Evolutionary conservation across 2,797 vertebrate species (phyloP), one percentile per base, ranked within the genome.

Genomic region (Ciconia nigra): DNA sequence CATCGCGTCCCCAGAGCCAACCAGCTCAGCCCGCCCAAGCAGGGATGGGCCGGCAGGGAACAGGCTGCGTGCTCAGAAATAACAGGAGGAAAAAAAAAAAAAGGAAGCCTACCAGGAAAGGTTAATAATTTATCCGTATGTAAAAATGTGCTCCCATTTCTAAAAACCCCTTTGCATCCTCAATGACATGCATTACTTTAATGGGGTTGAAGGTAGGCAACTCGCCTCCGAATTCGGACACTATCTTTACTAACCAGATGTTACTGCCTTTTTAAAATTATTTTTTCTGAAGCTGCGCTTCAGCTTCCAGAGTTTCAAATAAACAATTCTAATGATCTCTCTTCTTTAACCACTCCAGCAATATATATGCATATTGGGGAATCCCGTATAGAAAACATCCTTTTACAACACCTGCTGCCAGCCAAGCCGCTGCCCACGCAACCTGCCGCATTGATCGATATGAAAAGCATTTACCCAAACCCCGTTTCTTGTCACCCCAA

Each of bases 151-250:
- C 41, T 71, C 57, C 54, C 17, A 3, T 26, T 91, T 26, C 58
- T 21, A 15, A 65, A 65, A 51, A 14, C 9, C 46, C 12, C 58
- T 85, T 22, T 54, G 65, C 70, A 76, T 22, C 61, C 77, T 65
- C 80, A 20, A 0, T 5, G 28, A n/a, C 33, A 11, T 0, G 1
- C 5, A 3, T 1, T 37, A 54, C 7, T 42, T 0, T 2, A 33
- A 15, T 2, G 6, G 33, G 44, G 49, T 1, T 51, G 58, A 61
- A 76, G 69, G 58, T 1, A 9, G 47, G 58, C 33, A 83, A n/a
- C 67, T 55, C 19, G 4, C 21, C 39, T 44, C 51, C 6, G 5
- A 52, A 24, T 33, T 2, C 13, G 37, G 58, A 19, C 31, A 6
- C 47, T 78, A 11, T 67, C 44, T 78, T 67, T 2, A 29, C 29